Base-by-base conservation (phyloP, 2,888 invertebrate species). In the Eupithecia subfuscata region DNA sequence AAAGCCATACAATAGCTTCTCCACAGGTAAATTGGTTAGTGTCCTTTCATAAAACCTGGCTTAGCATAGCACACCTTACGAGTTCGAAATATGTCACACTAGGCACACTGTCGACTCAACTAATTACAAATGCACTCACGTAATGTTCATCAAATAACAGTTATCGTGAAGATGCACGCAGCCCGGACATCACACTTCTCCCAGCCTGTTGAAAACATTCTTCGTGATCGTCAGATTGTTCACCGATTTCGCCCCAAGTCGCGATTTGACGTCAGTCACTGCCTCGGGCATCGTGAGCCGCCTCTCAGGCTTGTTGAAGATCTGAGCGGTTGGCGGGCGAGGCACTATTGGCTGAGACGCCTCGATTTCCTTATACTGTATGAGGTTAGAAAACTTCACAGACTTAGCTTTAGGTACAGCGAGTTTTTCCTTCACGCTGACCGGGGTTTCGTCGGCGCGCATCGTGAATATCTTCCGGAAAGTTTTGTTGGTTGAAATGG, bases 351-450 rank as follows among this genome's bases (percentile, higher is more conserved):
- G 65, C 40, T 12, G 40, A 37, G 68, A 22, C n/a, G 77, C 72
- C 18, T 94, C 95, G 60, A 95, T 95, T 83, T 93, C 95, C 81
- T 95, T 95, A 76, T 93, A 95, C 75, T 95, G 89, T 0, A 95
- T 84, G 11, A 88, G 90, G 71, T 86, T 93, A 0, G 95, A 93
- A 78, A 95, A 95, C 78, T 95, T 95, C 0, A 95, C 95, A 0
- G 94, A 92, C 78, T 95, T 95, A 0, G 88, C 71, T 82, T 91
- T 92, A 0, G 91, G 82, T 9, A 91, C 71, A 1, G 88, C 85
- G n/a, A 95, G 82, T 78, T 95, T 95, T 0, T 93, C 89, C 81
- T 91, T 95, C 0, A 92, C 89, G 78, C 90, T 94, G 16, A 95
- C 79, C 0, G 94, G 95, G 0, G 88, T 80, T 76, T 95, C 92